phyloP scores from a whole-genome alignment of 37 sponge, comb jelly and placozoan species.

The Aplysina aerophoba region DNA sequence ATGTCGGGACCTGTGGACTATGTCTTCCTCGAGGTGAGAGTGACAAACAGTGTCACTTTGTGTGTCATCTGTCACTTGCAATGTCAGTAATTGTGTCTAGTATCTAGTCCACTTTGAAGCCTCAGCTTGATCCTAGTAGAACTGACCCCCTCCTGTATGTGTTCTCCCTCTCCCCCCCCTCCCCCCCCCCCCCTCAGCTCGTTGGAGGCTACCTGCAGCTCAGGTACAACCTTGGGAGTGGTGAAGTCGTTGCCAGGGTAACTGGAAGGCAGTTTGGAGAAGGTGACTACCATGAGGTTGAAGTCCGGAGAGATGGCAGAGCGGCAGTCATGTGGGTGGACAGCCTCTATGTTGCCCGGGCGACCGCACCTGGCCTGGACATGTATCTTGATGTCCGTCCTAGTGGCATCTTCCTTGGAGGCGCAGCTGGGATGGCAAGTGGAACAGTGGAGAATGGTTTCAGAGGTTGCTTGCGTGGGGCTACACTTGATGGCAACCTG shows the following conservation, averaged over 20 bases:
- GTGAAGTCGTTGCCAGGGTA: conserved; percentile 30
- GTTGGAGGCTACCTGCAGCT: conserved; percentile 58
- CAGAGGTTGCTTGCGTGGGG: conserved; percentile 63
- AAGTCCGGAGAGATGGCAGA: conserved; percentile 41
- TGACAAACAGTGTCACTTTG: no score
- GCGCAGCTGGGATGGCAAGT: neutral
- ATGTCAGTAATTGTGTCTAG: no score
- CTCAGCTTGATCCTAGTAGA: no score
- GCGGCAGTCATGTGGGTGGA: conserved; percentile 42
- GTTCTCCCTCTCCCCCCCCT: no score
- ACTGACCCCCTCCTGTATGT: no score
- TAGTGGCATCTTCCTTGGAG: conserved; percentile 52
- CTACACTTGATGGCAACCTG: conserved; percentile 55
- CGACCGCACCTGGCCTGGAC: conserved; percentile 37
- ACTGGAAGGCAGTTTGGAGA: conserved; percentile 30
- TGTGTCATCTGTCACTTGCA: no score
- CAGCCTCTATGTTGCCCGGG: neutral
- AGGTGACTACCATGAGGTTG: conserved; percentile 33
- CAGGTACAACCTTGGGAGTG: conserved; percentile 71
- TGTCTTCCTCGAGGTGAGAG: conserved; percentile 8
- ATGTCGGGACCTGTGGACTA: conserved; percentile 19
- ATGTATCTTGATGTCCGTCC: conserved; percentile 39
- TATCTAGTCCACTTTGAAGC: no score
- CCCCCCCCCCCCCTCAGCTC: conserved; percentile 27
- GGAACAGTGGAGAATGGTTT: conserved; percentile 26